A percentile compares a stretch with the other conserved stretches of the same genome.
phyloP scores from a whole-genome alignment of 1,140 invertebrate genomes.

The Sycophila sp. region DNA sequence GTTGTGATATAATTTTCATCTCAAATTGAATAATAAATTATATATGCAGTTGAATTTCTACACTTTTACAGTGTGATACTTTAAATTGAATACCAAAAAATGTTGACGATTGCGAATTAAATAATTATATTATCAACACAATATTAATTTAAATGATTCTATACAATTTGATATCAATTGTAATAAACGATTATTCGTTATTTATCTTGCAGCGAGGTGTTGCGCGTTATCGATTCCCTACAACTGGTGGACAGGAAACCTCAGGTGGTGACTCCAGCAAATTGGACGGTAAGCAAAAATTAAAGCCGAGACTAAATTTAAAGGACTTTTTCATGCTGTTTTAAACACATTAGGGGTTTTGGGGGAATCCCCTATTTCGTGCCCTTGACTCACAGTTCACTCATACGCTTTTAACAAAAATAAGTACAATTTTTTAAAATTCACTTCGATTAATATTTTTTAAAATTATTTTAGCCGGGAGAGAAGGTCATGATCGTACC shows the following conservation, averaged over 20 bases:
- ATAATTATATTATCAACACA: too few species aligned
- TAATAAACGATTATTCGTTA: neutral
- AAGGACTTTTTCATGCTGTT: too few species aligned
- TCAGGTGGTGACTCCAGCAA: constrained; percentile 84
- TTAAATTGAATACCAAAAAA: too few species aligned
- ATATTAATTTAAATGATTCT: too few species aligned
- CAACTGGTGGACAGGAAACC: constrained; percentile 79
- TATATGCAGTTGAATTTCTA: neutral
- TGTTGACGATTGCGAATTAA: too few species aligned
- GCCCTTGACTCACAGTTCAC: neutral
- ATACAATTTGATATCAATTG: too few species aligned
- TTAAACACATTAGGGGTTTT: too few species aligned
- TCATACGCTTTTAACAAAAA: neutral
- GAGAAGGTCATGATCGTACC: constrained; percentile 87
- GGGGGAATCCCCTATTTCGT: too few species aligned
- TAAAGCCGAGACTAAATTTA: neutral
- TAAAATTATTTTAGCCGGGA: constrained; percentile 75
- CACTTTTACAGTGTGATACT: neutral
- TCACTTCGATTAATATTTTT: too few species aligned
- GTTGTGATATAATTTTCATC: too few species aligned
- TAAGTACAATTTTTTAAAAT: constrained; percentile 33
- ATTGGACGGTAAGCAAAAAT: constrained; percentile 80
- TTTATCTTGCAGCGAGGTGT: constrained; percentile 81
- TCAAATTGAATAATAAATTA: too few species aligned
- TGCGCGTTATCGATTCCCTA: constrained; percentile 88